Conservation (phyloP, 2,113 vertebrate species). For the Cyprinodon brontotheroides region DNA sequence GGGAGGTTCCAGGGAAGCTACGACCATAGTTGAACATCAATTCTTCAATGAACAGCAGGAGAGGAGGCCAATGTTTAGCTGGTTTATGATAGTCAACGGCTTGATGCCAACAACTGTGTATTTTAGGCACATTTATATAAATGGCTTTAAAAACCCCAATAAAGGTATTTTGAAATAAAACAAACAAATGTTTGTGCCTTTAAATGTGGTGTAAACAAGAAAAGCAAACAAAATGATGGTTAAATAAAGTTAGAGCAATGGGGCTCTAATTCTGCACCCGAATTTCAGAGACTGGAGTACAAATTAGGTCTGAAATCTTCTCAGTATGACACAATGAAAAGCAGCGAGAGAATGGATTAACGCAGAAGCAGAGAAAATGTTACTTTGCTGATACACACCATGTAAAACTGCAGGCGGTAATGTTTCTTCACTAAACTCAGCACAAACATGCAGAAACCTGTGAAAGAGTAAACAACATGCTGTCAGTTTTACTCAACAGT, state of each 20-base stretch:
- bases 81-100: not conserved
- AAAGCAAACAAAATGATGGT: not conserved
- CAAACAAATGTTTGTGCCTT: too few relatives aligned
- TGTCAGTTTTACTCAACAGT: constrained; percentile 58
- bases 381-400: constrained; percentile 90
- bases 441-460: constrained; percentile 99
- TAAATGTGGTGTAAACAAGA: too few relatives aligned
- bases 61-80: not conserved
- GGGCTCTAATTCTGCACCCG: too few relatives aligned
- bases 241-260: not conserved
- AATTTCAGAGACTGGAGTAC: too few relatives aligned
- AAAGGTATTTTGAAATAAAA: too few relatives aligned
- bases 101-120: not conserved
- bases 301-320: not conserved
- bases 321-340: not conserved
- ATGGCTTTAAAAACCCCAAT: too few relatives aligned
- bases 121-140: not conserved
- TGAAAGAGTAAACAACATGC: constrained; percentile 84
- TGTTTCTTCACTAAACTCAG: constrained; percentile 99
- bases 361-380: constrained; percentile 11
- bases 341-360: constrained; percentile 8
- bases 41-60: not conserved
- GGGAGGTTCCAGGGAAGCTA: not conserved
- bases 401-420: constrained; percentile 99
- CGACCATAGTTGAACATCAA: not conserved